These are phyloP conservation scores for Pseudococcus longispinus DNA, from an alignment of 2,888 invertebrate species.

Conservation along the genomic window DNA sequence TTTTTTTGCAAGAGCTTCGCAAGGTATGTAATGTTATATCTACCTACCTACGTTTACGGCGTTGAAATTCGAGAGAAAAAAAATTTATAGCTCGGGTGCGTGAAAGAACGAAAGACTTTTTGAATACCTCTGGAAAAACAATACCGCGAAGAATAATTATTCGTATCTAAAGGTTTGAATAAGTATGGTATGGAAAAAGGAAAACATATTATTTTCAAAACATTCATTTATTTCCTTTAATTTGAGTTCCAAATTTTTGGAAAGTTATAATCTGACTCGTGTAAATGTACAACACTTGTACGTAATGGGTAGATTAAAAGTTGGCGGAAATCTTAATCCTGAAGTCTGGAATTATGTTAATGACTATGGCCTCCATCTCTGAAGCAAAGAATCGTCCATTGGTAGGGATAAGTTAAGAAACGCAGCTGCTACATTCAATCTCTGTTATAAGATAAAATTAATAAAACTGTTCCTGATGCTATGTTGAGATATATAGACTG, in stretches of 20 bases:
- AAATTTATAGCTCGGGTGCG: neutral
- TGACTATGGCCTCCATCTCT: constrained; percentile 52
- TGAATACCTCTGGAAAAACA: constrained; percentile 1
- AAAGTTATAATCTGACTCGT: constrained; percentile 52
- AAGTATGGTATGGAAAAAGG: neutral
- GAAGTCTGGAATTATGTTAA: constrained; percentile 55
- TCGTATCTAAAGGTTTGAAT: constrained; percentile 15
- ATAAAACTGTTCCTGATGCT: constrained; percentile 54
- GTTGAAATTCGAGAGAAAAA: neutral
- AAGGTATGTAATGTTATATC: neutral
- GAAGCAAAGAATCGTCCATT: constrained; percentile 47
- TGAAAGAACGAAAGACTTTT: neutral
- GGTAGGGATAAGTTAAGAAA: constrained; percentile 47
- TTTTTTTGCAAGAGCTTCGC: constrained; percentile 17
- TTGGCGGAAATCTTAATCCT: constrained; percentile 55
- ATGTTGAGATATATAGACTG: constrained; percentile 56
- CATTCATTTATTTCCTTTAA: constrained; percentile 50
- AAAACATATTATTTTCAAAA: constrained; percentile 46
- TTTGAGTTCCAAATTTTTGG: constrained; percentile 54
- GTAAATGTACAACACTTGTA: constrained; percentile 55
- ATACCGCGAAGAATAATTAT: constrained; percentile 8
- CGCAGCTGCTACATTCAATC: constrained; percentile 55
- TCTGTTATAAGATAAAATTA: constrained; percentile 54
- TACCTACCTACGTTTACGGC: neutral
- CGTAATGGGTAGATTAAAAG: constrained; percentile 54